phyloP scores from a whole-genome alignment of 2,113 vertebrate genomes.

The Siniperca chuatsi region DNA sequence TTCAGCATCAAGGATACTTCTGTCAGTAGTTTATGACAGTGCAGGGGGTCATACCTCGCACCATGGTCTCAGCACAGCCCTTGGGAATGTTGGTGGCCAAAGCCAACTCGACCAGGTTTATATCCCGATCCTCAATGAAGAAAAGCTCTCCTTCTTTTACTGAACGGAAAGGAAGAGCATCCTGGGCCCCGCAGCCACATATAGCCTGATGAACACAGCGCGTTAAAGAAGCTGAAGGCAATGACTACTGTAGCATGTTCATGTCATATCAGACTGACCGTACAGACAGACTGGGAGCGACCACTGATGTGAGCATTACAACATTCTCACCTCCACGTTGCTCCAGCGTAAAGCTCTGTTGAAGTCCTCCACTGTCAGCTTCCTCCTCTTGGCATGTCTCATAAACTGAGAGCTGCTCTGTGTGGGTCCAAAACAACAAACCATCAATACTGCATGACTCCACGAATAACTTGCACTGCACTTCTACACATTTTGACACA shows the following conservation, averaged over 20 bases:
- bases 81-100: slow-evolving; percentile 93
- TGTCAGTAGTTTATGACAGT: rapidly evolving
- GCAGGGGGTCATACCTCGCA: slow-evolving; percentile 82
- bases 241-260: not conserved
- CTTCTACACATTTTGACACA: not conserved
- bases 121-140: slow-evolving; percentile 90
- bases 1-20: rapidly evolving
- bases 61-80: slow-evolving; percentile 90
- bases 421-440: not conserved
- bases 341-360: slow-evolving; percentile 93
- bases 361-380: slow-evolving; percentile 92
- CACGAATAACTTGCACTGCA: not conserved
- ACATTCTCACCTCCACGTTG: slow-evolving; percentile 88
- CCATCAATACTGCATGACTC: not conserved
- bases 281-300: rapidly evolving
- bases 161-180: slow-evolving; percentile 86
- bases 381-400: slow-evolving; percentile 91
- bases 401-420: slow-evolving; percentile 95
- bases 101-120: slow-evolving; percentile 93
- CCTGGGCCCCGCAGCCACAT: slow-evolving; percentile 90
- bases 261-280: not conserved
- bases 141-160: slow-evolving; percentile 91
- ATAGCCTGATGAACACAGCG: slow-evolving; percentile 80
- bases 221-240: not conserved
- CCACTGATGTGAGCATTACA: rapidly evolving